Evolutionary conservation across 2,113 vertebrate genomes (phyloP).

Genomic region (Gambusia holbrooki): DNA sequence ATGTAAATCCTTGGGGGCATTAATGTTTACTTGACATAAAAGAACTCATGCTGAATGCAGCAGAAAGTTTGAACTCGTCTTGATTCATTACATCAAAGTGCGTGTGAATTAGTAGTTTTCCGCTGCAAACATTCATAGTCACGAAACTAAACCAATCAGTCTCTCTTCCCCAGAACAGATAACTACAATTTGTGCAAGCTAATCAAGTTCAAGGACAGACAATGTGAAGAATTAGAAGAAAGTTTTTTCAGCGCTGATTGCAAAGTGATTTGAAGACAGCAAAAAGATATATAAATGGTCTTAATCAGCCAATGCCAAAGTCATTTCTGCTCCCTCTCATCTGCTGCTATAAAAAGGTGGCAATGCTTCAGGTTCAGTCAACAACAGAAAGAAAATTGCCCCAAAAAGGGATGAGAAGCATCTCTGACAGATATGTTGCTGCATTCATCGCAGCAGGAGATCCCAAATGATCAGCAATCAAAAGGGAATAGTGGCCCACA

Average conservation of each 20-base stretch:
- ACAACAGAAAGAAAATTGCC: neutral
- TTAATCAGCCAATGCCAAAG: slow-evolving; percentile 31
- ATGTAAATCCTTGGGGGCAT: neutral
- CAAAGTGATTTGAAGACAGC: slow-evolving; percentile 57
- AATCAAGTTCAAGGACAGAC: slow-evolving; percentile 26
- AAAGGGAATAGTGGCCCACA: slow-evolving; percentile 36
- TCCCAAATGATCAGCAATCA: slow-evolving; percentile 62
- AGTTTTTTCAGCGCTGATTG: slow-evolving; percentile 47
- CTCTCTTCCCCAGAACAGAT: slow-evolving; percentile 11
- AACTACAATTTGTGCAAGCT: slow-evolving; percentile 37
- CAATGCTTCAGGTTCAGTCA: neutral
- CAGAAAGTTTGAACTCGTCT: neutral
- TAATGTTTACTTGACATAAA: neutral
- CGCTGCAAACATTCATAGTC: slow-evolving; percentile 18
- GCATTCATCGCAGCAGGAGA: slow-evolving; percentile 53
- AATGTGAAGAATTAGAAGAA: slow-evolving; percentile 32
- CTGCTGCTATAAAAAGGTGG: slow-evolving; percentile 14
- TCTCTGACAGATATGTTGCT: slow-evolving; percentile 23
- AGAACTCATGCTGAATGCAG: neutral
- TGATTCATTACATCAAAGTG: slow-evolving; percentile 35
- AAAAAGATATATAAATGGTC: slow-evolving; percentile 43
- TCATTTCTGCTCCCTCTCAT: slow-evolving; percentile 12
- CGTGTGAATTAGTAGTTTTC: slow-evolving; percentile 26
- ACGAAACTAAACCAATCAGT: slow-evolving; percentile 30
- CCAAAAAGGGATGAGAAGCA: slow-evolving; percentile 27